phyloP scores from a whole-genome alignment of 2,113 vertebrate species.

The Cacatua alba region DNA sequence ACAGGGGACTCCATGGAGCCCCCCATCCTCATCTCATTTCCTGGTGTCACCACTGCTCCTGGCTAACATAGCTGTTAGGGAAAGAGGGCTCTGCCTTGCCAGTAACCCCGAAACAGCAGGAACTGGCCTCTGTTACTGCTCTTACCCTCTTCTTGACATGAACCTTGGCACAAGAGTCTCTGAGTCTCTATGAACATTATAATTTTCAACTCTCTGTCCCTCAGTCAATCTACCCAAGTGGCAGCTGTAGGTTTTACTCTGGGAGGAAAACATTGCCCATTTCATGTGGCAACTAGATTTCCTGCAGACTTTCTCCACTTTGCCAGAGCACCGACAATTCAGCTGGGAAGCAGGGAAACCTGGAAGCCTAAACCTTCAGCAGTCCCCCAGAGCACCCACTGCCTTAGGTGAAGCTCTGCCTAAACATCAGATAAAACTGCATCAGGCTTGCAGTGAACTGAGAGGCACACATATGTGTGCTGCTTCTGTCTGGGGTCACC shows the following conservation, averaged over 20 bases:
- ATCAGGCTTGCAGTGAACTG: not conserved
- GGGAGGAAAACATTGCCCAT: not conserved
- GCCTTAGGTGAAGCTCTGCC: not conserved
- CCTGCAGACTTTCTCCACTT: not conserved
- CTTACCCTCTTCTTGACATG: not conserved
- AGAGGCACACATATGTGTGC: not conserved
- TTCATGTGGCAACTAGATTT: not conserved
- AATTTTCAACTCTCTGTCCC: not conserved
- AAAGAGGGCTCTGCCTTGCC: not conserved
- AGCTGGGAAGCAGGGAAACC: not conserved
- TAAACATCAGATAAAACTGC: not conserved
- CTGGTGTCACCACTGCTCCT: not conserved
- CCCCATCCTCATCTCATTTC: not conserved
- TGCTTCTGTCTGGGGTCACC: not conserved
- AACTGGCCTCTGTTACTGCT: not conserved
- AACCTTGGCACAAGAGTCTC: not conserved
- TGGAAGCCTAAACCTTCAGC: not conserved
- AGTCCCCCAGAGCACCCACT: not conserved
- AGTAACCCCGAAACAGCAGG: not conserved
- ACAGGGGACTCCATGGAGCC: fast-evolving
- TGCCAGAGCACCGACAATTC: not conserved
- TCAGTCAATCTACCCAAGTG: not conserved
- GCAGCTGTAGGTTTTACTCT: not conserved
- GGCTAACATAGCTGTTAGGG: not conserved
- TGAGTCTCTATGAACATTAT: not conserved